phyloP scores from a whole-genome alignment of 2,797 vertebrate genomes.

The Enteromius fasciolatus region DNA sequence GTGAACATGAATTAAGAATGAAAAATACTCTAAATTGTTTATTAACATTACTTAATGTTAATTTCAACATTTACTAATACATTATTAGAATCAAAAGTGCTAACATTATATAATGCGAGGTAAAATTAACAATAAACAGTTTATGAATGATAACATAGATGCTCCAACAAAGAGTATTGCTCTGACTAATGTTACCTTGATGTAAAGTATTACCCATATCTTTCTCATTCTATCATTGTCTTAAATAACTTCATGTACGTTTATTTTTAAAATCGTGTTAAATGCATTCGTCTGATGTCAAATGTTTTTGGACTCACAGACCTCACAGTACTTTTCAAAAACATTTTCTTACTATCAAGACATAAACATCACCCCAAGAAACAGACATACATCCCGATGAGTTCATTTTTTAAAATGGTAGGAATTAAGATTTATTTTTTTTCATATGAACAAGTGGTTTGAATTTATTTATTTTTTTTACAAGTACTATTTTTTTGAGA shows the following conservation, averaged over 20 bases:
- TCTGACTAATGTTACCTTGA: background rate
- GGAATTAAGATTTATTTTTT: conserved; percentile 86
- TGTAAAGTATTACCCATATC: background rate
- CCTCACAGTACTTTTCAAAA: background rate
- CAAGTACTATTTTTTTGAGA: conserved; percentile 85
- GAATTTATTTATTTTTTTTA: conserved; percentile 75
- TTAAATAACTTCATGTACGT: background rate
- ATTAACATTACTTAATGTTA: background rate
- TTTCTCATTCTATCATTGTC: background rate
- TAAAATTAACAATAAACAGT: background rate
- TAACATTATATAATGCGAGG: background rate
- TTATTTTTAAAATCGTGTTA: background rate
- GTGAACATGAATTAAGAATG: background rate
- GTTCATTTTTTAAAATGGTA: conserved; percentile 76
- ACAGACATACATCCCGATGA: conserved; percentile 46
- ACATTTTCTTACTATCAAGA: background rate
- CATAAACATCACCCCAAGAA: conserved; percentile 3
- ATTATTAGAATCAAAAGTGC: background rate
- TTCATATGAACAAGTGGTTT: conserved; percentile 83
- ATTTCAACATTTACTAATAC: background rate
- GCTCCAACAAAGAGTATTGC: background rate
- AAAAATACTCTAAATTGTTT: background rate
- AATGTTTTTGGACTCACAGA: background rate
- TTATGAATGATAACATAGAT: background rate
- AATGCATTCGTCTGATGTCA: background rate